Conservation (phyloP, 2,888 invertebrate species). For the Drosophila melanosoma region DNA sequence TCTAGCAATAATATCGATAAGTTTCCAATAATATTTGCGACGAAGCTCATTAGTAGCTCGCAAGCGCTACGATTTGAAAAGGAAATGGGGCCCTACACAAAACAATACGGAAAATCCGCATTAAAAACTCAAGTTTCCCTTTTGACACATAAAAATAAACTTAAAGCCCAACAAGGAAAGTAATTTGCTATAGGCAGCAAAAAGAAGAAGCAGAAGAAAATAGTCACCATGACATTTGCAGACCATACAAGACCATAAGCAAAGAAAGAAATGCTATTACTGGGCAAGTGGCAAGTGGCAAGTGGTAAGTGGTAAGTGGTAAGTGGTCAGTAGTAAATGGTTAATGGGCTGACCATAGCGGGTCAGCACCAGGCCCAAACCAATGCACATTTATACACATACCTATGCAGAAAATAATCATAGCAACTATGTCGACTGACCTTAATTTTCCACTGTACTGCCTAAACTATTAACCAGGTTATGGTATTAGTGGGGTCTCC, state of each 20-base stretch:
- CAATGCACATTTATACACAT: slow-evolving; percentile 19
- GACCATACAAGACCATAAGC: slow-evolving; percentile 46
- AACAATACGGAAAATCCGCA: slow-evolving; percentile 72
- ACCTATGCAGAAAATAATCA: slow-evolving; percentile 56
- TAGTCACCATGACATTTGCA: slow-evolving; percentile 73
- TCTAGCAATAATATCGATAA: slow-evolving; percentile 27
- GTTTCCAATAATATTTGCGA: slow-evolving; percentile 11
- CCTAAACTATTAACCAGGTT: slow-evolving; percentile 47
- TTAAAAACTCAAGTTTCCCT: slow-evolving; percentile 73
- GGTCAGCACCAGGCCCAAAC: slow-evolving; percentile 31
- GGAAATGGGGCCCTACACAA: slow-evolving; percentile 40
- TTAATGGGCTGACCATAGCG: slow-evolving; percentile 46
- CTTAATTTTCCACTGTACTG: slow-evolving; percentile 61
- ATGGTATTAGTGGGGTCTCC: slow-evolving; percentile 6
- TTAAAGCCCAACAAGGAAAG: slow-evolving; percentile 67
- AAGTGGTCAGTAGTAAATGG: slow-evolving; percentile 21
- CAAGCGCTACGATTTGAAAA: slow-evolving; percentile 35
- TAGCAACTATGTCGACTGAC: slow-evolving; percentile 70
- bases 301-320: slow-evolving; percentile 33
- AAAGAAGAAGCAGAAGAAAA: slow-evolving; percentile 28
- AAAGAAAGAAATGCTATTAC: slow-evolving; percentile 73
- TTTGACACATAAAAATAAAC: slow-evolving; percentile 62
- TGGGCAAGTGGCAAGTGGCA: slow-evolving; percentile 44
- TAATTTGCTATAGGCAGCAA: slow-evolving; percentile 61
- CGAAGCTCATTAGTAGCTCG: slow-evolving; percentile 63